Conservation (phyloP, 2,113 vertebrate genomes). For the Stegastes partitus region DNA sequence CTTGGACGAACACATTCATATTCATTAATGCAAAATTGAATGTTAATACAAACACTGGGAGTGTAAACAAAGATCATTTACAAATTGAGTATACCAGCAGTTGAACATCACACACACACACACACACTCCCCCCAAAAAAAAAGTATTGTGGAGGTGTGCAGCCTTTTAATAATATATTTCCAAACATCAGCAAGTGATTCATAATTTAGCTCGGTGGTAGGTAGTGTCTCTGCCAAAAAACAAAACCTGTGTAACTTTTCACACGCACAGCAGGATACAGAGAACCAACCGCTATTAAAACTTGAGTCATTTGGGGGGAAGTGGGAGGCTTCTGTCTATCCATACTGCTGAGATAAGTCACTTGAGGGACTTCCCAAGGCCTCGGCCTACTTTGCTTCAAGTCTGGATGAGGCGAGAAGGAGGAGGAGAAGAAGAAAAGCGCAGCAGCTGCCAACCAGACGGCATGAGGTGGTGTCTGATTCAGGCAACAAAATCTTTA, state of each 20-base stretch:
- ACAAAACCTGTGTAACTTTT: constrained; percentile 49
- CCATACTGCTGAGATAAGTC: constrained; percentile 70
- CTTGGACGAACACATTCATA: constrained; percentile 68
- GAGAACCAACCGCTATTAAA: constrained; percentile 57
- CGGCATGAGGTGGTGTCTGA: constrained; percentile 58
- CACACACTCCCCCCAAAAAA: not conserved
- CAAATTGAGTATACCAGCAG: constrained; percentile 46
- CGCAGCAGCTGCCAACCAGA: constrained; percentile 63
- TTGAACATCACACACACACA: constrained; percentile 18
- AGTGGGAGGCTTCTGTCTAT: constrained; percentile 49
- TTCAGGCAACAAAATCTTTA: constrained; percentile 55
- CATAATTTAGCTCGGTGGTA: constrained; percentile 56
- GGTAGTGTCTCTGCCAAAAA: constrained; percentile 33
- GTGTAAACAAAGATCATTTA: constrained; percentile 68
- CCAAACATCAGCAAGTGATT: constrained; percentile 58
- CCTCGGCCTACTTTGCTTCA: constrained; percentile 77
- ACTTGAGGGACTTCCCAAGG: constrained; percentile 75
- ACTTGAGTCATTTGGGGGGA: constrained; percentile 50
- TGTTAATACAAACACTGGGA: constrained; percentile 54
- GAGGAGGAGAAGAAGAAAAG: constrained; percentile 53
- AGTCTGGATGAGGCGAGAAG: constrained; percentile 43
- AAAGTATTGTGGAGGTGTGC: constrained; percentile 38
- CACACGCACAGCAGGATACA: constrained; percentile 43
- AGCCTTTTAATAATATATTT: constrained; percentile 58
- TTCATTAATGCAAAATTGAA: constrained; percentile 70